Base-by-base conservation (phyloP, 2,888 invertebrate genomes). In the Thereva unica region DNA sequence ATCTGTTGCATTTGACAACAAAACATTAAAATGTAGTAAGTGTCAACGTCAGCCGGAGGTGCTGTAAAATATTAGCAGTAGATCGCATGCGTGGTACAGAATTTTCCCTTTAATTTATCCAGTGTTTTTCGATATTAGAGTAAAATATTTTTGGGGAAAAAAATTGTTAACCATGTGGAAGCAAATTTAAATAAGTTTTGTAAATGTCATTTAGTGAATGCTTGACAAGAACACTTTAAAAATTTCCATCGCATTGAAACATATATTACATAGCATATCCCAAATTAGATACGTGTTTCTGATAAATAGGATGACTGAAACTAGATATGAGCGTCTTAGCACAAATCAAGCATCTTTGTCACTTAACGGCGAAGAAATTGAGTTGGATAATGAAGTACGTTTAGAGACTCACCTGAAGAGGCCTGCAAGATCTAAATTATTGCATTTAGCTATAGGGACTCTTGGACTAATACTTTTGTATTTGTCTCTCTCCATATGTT, bases 401-500 rank as follows among this genome's bases (percentile, higher is more conserved):
- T 42, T 5, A 47, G 64, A 67, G 9, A 41, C 8, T 9, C 12
- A 35, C 9, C 40, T 6, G 9, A 64, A 54, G 40, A 64, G 52
- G n/a, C 49, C 66, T 7, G 12, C 10, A 4, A 59, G 55, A 45
- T 75, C 77, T 0, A 76, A 74, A 53, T 69, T 80, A n/a, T 76
- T 79, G 76, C 80, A 80, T 56, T 73, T 80, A 74, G 80, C 79
- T n/a, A 74, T 80, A 45, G 76, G 78, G 10, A 78, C 78, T 3
- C 68, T 80, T 65, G 74, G 74, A 40, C 79, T 95, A 53, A 90
- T 97, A 70, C 78, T 90, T 3, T 82, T 93, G 54, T 98, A 97
- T 82, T 95, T 96, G 78, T 85, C 89, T 8, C 86, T 97, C 65
- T 98, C 97, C 9, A 95, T 99, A 74, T 91, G 95, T 53, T 86